phyloP scores from a whole-genome alignment of 2,888 invertebrate species.

The Dysmachus trigonus region DNA sequence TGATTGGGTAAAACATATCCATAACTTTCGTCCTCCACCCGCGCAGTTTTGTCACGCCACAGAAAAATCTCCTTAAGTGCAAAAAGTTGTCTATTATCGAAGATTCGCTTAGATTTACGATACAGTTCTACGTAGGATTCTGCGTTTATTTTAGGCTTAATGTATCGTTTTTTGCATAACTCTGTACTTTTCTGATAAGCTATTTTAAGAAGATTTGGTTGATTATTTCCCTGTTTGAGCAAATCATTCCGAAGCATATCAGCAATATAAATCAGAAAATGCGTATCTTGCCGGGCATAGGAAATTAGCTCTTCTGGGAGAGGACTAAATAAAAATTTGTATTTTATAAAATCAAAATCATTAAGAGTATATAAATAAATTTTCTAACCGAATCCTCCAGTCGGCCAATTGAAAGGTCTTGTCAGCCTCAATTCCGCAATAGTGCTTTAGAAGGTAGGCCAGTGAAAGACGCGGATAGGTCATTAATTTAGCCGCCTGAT shows the following conservation, averaged over 20 bases:
- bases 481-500: constrained; percentile 83
- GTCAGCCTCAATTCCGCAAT: constrained; percentile 81
- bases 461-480: constrained; percentile 76
- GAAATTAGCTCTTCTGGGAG: constrained; percentile 79
- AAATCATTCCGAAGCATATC: constrained; percentile 80
- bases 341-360: background rate
- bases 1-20: constrained; percentile 95
- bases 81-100: constrained; percentile 84
- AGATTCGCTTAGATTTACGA: constrained; percentile 78
- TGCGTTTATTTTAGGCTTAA: constrained; percentile 76
- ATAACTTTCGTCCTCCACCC: constrained; percentile 90
- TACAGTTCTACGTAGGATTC: constrained; percentile 81
- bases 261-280: constrained; percentile 91
- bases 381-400: constrained; percentile 83
- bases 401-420: constrained; percentile 95
- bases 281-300: constrained; percentile 95
- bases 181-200: constrained; percentile 80
- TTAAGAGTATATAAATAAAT: background rate
- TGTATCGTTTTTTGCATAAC: constrained; percentile 82
- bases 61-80: constrained; percentile 82
- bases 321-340: constrained; percentile 69
- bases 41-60: constrained; percentile 88
- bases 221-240: constrained; percentile 71
- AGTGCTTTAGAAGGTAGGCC: constrained; percentile 79
- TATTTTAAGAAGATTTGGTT: constrained; percentile 71